A percentile compares a stretch with the other conserved stretches of the same genome.
These are phyloP conservation scores for human DNA, from an alignment of 2,113 vertebrate genomes.

Conservation along the genomic window DNA sequence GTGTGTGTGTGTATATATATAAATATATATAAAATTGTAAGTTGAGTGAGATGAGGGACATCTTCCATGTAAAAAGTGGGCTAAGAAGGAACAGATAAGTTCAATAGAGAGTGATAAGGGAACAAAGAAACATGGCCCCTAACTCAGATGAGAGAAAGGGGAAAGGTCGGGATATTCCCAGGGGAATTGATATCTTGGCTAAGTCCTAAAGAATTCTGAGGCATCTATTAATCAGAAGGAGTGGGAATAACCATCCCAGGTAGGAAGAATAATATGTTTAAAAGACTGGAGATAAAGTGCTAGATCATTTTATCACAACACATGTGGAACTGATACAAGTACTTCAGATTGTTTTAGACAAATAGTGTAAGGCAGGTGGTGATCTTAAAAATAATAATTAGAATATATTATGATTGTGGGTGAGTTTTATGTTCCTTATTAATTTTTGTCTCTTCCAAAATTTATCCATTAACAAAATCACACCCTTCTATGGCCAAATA, in stretches of 20 bases:
- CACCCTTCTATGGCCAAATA: slow-evolving; percentile 11
- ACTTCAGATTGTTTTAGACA: background rate
- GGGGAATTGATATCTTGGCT: background rate
- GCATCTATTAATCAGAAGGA: background rate
- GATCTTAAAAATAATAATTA: slow-evolving; percentile 32
- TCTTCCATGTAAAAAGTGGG: no score
- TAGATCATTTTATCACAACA: background rate
- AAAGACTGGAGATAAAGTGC: background rate
- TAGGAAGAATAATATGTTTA: background rate
- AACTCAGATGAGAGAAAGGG: background rate
- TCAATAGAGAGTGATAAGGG: background rate
- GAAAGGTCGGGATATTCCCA: background rate
- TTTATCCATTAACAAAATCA: slow-evolving; percentile 19
- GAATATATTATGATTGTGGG: background rate
- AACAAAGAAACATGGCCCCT: background rate
- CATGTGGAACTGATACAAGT: background rate
- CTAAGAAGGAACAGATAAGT: background rate
- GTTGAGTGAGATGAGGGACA: no score
- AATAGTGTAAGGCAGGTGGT: background rate
- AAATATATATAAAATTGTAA: no score
- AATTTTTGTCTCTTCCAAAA: slow-evolving; percentile 11
- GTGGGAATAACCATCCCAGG: background rate
- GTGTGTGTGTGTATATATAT: no score
- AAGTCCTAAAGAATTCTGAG: background rate
- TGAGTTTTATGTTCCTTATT: slow-evolving; percentile 29